Percentiles rank a stretch among this genome's conserved stretches.
Conservation (phyloP, 1,140 invertebrate genomes). For the Himalopsyche phryganea region DNA sequence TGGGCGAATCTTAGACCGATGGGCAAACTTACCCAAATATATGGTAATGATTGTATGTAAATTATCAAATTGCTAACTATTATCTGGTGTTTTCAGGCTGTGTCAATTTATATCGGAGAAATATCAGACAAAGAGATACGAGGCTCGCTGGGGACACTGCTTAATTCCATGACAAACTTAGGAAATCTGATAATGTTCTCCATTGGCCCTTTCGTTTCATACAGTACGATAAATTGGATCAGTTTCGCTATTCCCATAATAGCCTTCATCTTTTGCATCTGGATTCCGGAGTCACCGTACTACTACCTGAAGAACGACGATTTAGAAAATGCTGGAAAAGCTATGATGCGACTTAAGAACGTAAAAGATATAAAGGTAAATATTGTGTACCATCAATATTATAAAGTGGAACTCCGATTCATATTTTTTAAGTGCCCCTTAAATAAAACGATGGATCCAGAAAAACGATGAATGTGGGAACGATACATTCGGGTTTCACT, state of each 20-base stretch:
- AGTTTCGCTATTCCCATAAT: slow-evolving; percentile 47
- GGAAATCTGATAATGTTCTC: slow-evolving; percentile 57
- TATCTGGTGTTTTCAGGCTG: slow-evolving; percentile 48
- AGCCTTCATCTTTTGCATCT: slow-evolving; percentile 59
- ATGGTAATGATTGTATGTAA: no score
- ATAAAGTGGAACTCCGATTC: no score
- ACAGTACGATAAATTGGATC: slow-evolving; percentile 49
- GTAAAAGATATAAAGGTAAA: slow-evolving; percentile 43
- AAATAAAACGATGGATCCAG: no score
- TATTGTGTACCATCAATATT: background rate
- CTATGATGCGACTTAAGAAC: slow-evolving; percentile 46
- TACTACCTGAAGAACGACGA: slow-evolving; percentile 59
- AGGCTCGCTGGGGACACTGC: slow-evolving; percentile 64
- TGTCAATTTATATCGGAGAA: slow-evolving; percentile 68
- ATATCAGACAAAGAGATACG: slow-evolving; percentile 65
- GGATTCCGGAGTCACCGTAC: slow-evolving; percentile 78
- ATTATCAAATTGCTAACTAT: no score
- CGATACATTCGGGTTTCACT: no score
- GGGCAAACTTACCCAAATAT: no score
- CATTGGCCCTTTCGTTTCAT: slow-evolving; percentile 56
- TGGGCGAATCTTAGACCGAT: no score
- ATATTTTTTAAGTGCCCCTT: no score
- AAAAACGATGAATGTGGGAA: no score
- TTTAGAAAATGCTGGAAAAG: slow-evolving; percentile 45
- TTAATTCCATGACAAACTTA: slow-evolving; percentile 65